Conservation (phyloP, 2,888 invertebrate genomes). For the Drosophila incognita region DNA sequence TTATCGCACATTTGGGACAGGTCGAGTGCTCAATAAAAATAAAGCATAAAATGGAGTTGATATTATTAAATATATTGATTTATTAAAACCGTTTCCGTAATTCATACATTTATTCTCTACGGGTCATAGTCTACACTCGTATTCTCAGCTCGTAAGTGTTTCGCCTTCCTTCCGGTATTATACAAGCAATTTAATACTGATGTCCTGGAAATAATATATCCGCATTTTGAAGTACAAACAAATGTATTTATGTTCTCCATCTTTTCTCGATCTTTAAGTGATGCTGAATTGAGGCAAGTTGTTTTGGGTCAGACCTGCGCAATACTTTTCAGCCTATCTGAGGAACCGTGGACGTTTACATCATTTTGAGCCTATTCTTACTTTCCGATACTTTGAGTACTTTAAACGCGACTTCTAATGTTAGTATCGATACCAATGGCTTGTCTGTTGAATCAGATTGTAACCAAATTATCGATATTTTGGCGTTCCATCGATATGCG, state of each 20-base stretch:
- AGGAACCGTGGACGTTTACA: background rate
- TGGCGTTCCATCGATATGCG: background rate
- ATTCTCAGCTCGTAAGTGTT: background rate
- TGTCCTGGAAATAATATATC: background rate
- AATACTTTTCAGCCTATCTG: background rate
- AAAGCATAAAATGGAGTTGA: slow-evolving; percentile 60
- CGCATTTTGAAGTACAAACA: background rate
- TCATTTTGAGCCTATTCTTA: background rate
- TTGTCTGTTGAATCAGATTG: background rate
- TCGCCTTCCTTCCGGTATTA: too few relatives aligned
- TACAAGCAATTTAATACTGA: background rate
- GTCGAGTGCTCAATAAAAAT: slow-evolving; percentile 60
- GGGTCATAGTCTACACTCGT: background rate
- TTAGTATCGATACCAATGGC: background rate
- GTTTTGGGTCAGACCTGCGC: slow-evolving; percentile 6
- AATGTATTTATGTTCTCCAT: background rate
- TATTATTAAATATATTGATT: slow-evolving; percentile 58
- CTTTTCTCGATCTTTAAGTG: background rate
- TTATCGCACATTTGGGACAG: slow-evolving; percentile 66
- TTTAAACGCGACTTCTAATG: background rate
- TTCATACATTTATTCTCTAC: slow-evolving; percentile 7
- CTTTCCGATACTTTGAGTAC: background rate
- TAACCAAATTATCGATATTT: slow-evolving; percentile 5
- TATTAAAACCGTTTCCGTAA: slow-evolving; percentile 32
- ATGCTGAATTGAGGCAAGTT: too few relatives aligned